Evolutionary conservation across 1,140 invertebrate species (phyloP), one percentile per base, ranked within the genome.

Genomic region (Hyles vespertilio): DNA sequence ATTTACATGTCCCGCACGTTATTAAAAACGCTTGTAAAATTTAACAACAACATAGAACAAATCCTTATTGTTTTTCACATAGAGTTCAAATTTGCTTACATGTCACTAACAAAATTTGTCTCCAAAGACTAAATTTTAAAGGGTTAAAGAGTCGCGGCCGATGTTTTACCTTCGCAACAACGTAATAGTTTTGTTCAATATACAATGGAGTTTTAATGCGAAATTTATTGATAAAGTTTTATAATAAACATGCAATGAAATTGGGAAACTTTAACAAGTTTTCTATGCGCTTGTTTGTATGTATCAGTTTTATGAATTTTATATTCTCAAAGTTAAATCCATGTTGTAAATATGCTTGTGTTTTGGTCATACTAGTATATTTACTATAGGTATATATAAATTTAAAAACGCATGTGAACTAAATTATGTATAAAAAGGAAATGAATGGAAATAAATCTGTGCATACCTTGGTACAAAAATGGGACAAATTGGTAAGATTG

Each of bases 1-100:
- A 86, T 87, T 84, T 84, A 83, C 81, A 87, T 84, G 66, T 74
- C 72, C 72, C 69, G 72, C 73, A 79, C 79, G 79, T 84, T 86
- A 86, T 86, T 84, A 86, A 83, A 83, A 83, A 80, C 72, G 73
- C 72, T 82, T 79, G 22, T 79, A 77, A 81, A 79, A 77, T 22
- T n/a, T 11, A 22, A 48, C 46, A 11, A 22, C 44, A 9, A 5
- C 8, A 45, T 2, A 5, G 8, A 3, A 9, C 46, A 48, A 8
- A 48, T n/a, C 46, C 46, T 48, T 48, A 48, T 48, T 56, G 8
- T 40, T 8, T 2, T 8, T 8, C 3, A 40, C n/a, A 10, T 9
- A 9, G 10, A 32, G 11, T 55, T 47, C 47, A 56, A 55, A 36
- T 51, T 22, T 45, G 40, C 32, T 34, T 50, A 2, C 45, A 49